Conservation (phyloP, 2,113 vertebrate genomes). For the Eulemur macaco region DNA sequence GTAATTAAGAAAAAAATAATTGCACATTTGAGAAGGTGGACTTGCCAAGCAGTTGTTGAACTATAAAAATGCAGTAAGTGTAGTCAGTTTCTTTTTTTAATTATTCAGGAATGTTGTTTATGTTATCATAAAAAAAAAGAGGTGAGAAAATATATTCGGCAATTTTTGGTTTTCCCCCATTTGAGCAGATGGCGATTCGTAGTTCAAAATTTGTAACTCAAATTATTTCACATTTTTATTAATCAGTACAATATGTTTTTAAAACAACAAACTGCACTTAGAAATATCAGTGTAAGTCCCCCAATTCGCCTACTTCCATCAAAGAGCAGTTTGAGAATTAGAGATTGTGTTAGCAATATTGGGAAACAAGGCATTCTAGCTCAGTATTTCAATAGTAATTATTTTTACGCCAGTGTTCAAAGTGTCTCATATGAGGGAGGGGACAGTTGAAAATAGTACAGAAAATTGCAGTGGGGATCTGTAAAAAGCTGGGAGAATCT, state of each 20-base stretch:
- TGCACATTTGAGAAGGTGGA: constrained; percentile 68
- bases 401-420: constrained; percentile 73
- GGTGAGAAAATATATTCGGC: constrained; percentile 87
- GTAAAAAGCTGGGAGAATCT: constrained; percentile 60
- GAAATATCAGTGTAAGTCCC: constrained; percentile 76
- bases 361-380: constrained; percentile 58
- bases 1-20: constrained; percentile 77
- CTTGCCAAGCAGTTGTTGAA: constrained; percentile 78
- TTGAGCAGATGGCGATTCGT: constrained; percentile 86
- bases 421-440: constrained; percentile 67
- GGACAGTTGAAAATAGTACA: constrained; percentile 62
- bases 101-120: constrained; percentile 85
- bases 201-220: constrained; percentile 86
- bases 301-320: constrained; percentile 76
- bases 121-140: constrained; percentile 86
- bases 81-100: constrained; percentile 82
- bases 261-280: constrained; percentile 77
- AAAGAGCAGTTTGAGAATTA: constrained; percentile 73
- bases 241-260: constrained; percentile 88
- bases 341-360: constrained; percentile 65
- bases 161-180: constrained; percentile 84
- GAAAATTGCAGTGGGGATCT: constrained; percentile 12
- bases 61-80: constrained; percentile 73
- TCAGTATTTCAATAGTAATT: constrained; percentile 68
- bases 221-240: constrained; percentile 87